Evolutionary conservation across 2,113 vertebrate species (phyloP).

Genomic region (Sinocyclocheilus anophthalmus): DNA sequence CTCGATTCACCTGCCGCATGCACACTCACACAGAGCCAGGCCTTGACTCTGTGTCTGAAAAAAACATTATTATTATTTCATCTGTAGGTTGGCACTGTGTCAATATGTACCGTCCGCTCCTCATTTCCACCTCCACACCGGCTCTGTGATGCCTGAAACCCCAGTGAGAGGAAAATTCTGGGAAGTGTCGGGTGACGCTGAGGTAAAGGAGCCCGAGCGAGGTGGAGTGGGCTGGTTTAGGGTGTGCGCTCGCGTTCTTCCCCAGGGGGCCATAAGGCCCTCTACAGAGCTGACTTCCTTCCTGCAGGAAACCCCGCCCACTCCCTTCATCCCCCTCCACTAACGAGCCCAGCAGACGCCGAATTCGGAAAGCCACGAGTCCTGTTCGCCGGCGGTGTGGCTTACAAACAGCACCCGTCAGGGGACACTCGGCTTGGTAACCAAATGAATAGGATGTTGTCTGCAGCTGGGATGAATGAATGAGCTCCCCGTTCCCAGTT

Average conservation of each 20-base stretch:
- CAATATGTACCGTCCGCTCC: neutral
- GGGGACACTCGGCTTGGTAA: neutral
- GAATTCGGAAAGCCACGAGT: neutral
- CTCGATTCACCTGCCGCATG: neutral
- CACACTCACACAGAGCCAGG: neutral
- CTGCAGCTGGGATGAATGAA: neutral
- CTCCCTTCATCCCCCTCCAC: conserved; percentile 48
- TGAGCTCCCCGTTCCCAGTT: conserved; percentile 5
- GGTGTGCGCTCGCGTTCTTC: conserved; percentile 21
- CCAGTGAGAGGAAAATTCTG: neutral
- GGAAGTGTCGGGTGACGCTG: neutral
- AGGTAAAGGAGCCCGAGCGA: conserved; percentile 6
- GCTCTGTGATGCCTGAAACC: neutral
- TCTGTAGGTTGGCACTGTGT: neutral
- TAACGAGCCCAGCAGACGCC: conserved; percentile 73
- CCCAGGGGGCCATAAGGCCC: conserved; percentile 49
- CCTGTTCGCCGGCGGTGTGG: neutral
- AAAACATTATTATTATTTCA: neutral
- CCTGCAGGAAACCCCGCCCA: conserved; percentile 65
- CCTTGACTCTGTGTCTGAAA: neutral
- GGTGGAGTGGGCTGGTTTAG: conserved; percentile 31
- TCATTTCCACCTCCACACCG: conserved; percentile 4
- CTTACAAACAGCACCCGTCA: neutral
- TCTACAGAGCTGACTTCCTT: conserved; percentile 62
- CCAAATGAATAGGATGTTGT: conserved; percentile 25